A percentile compares a stretch with the other conserved stretches of the same genome.
Conservation (phyloP, 92 coral and sea anemone species). For the Pocillopora meandrina region DNA sequence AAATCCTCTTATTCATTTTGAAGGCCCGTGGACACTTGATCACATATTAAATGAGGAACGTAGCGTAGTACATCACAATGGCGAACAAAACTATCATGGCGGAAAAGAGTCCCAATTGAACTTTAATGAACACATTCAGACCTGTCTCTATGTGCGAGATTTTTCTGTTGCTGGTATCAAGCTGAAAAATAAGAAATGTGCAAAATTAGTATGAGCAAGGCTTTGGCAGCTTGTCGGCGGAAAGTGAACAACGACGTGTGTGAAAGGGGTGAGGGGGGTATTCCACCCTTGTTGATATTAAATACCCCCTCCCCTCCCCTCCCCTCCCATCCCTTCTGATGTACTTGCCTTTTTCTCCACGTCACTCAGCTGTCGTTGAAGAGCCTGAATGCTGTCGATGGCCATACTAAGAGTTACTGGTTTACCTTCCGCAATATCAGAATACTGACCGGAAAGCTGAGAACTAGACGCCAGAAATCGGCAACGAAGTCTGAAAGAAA, state of each 20-base stretch:
- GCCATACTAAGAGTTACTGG: slow-evolving; percentile 34
- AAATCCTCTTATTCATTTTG: neutral
- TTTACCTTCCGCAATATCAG: slow-evolving; percentile 49
- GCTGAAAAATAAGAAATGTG: slow-evolving; percentile 39
- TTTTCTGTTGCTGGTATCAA: slow-evolving; percentile 66
- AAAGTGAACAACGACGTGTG: no score
- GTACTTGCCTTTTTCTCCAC: slow-evolving; percentile 59
- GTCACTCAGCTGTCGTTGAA: slow-evolving; percentile 51
- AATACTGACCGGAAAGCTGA: slow-evolving; percentile 37
- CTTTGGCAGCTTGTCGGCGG: no score
- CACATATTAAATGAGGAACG: slow-evolving; percentile 22
- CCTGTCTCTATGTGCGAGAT: slow-evolving; percentile 79
- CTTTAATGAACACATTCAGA: slow-evolving; percentile 80
- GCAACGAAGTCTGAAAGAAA: slow-evolving; percentile 53
- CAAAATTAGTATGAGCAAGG: neutral
- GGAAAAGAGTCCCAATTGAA: slow-evolving; percentile 78
- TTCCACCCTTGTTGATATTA: no score
- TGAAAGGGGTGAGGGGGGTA: no score
- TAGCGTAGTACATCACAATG: slow-evolving; percentile 69
- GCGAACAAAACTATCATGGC: slow-evolving; percentile 75
- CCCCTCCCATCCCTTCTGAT: neutral
- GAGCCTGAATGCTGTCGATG: slow-evolving; percentile 33
- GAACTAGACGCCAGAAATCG: slow-evolving; percentile 55
- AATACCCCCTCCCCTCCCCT: neutral
- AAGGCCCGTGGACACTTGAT: neutral